phyloP scores from a whole-genome alignment of 2,888 invertebrate genomes.

The Acleris laterana region DNA sequence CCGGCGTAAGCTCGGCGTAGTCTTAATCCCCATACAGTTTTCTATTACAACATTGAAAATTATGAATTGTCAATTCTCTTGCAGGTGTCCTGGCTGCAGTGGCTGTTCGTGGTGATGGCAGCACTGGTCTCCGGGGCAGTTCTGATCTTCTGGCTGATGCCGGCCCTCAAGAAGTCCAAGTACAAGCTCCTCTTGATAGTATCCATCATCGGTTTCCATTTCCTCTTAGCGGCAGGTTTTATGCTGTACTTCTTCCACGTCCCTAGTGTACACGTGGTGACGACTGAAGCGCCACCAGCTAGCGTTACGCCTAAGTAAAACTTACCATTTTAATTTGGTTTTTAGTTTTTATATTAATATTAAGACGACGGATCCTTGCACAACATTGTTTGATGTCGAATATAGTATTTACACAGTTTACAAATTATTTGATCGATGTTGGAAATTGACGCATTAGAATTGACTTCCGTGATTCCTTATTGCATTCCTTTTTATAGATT shows the following conservation, averaged over 20 bases:
- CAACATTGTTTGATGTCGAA: neutral
- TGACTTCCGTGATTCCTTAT: constrained; percentile 15
- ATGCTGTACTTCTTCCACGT: constrained; percentile 92
- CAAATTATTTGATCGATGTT: constrained; percentile 9
- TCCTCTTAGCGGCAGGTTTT: constrained; percentile 93
- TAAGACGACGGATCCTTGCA: neutral
- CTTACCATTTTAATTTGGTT: too few species aligned
- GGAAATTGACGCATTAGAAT: neutral
- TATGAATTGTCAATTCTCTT: too few species aligned
- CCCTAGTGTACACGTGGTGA: constrained; percentile 56
- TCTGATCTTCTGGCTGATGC: constrained; percentile 91
- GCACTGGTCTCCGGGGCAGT: constrained; percentile 94
- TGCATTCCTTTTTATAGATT: constrained; percentile 31
- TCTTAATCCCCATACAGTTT: too few species aligned
- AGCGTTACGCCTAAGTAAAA: neutral
- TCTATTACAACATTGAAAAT: too few species aligned
- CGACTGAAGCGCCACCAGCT: constrained; percentile 6
- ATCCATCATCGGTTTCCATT: constrained; percentile 90
- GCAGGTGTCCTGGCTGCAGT: constrained; percentile 90
- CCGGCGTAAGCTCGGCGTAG: too few species aligned
- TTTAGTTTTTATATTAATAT: constrained; percentile 7
- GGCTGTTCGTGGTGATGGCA: constrained; percentile 92
- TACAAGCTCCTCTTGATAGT: constrained; percentile 71
- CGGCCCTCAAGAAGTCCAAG: constrained; percentile 88
- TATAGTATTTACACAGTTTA: neutral